Conservation (phyloP, 2,888 invertebrate species). For the Stegana nigrithorax region DNA sequence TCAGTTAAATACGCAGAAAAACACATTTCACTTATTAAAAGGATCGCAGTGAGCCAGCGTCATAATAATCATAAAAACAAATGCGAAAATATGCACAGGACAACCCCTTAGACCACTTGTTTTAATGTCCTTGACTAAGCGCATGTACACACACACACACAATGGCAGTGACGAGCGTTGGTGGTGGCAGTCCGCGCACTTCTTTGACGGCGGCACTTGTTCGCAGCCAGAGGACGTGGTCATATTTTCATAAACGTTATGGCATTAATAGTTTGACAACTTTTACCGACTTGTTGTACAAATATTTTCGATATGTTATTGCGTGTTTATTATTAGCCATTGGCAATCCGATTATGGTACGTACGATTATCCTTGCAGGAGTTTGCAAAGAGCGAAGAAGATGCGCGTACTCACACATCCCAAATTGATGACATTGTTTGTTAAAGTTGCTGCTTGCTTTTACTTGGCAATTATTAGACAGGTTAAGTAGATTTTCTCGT, state of each 20-base stretch:
- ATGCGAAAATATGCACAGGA: constrained; percentile 39
- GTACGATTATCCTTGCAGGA: too few relatives aligned
- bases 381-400: too few relatives aligned
- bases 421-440: too few relatives aligned
- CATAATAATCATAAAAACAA: constrained; percentile 62
- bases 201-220: too few relatives aligned
- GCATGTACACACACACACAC: neutral
- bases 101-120: constrained; percentile 63
- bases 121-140: constrained; percentile 25
- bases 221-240: too few relatives aligned
- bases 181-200: neutral
- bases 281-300: constrained; percentile 35
- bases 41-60: neutral
- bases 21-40: constrained; percentile 62
- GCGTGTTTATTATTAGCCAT: constrained; percentile 41
- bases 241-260: constrained; percentile 8
- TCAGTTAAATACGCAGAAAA: constrained; percentile 48
- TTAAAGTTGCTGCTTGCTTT: too few relatives aligned
- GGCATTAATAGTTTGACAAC: neutral
- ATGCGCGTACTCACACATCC: too few relatives aligned
- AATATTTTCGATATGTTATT: constrained; percentile 45
- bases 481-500: too few relatives aligned
- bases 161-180: neutral
- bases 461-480: too few relatives aligned
- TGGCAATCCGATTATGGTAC: too few relatives aligned